Percentiles rank a stretch among this genome's conserved stretches.
phyloP scores from a whole-genome alignment of 2,888 invertebrate genomes.

The Agrilus cyanescens region DNA sequence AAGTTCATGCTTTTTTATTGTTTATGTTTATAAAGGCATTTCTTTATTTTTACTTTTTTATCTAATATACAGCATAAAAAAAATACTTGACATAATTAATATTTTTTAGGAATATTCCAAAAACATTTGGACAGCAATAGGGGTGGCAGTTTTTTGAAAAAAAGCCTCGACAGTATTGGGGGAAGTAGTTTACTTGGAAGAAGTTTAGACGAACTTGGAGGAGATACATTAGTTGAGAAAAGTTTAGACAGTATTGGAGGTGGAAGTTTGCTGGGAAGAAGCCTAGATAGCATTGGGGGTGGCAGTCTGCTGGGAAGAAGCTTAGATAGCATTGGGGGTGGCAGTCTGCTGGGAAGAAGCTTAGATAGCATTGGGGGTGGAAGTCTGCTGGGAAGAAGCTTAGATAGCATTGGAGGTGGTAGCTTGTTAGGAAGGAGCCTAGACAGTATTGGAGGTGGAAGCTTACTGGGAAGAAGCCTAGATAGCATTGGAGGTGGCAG shows the following conservation, averaged over 20 bases:
- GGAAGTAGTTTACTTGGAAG: conserved; percentile 10
- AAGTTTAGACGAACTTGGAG: conserved; percentile 15
- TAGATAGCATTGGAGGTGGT: too few species aligned
- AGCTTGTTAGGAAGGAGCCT: conserved; percentile 4
- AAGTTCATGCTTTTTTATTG: neutral
- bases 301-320: conserved; percentile 11
- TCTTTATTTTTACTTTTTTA: neutral
- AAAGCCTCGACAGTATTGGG: conserved; percentile 12
- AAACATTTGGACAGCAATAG: conserved; percentile 6
- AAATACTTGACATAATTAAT: conserved; percentile 1
- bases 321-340: conserved; percentile 13
- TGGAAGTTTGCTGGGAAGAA: conserved; percentile 7
- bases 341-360: conserved; percentile 5
- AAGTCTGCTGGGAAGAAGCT: too few species aligned
- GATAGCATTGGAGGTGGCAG: conserved; percentile 14
- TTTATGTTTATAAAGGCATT: neutral
- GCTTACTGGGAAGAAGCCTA: conserved; percentile 10
- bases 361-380: conserved; percentile 7
- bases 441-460: conserved; percentile 12
- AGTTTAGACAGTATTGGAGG: conserved; percentile 12
- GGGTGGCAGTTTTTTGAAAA: conserved; percentile 6
- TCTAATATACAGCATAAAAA: neutral
- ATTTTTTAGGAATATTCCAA: conserved; percentile 1
- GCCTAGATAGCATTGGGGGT: conserved; percentile 11
- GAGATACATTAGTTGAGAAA: conserved; percentile 9